Percentiles rank a stretch among this genome's conserved stretches.
phyloP scores from a whole-genome alignment of 2,113 vertebrate species.

The Otis tarda region DNA sequence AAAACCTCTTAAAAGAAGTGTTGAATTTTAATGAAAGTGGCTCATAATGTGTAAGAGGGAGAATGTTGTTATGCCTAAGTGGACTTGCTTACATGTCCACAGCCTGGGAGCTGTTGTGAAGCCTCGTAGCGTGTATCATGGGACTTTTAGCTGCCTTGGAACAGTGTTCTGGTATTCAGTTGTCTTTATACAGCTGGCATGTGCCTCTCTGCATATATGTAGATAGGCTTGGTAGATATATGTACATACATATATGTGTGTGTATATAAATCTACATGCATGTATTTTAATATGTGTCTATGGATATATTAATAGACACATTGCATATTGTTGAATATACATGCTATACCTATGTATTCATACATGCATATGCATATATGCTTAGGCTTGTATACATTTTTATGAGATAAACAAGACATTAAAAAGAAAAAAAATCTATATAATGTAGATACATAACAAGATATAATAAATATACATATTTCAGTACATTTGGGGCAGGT shows the following conservation, averaged over 20 bases:
- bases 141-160: background rate
- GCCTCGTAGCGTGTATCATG: background rate
- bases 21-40: background rate
- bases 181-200: background rate
- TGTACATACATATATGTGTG: background rate
- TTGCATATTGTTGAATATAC: background rate
- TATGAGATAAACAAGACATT: background rate
- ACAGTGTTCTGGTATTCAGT: background rate
- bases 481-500: background rate
- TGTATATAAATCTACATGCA: background rate
- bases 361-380: background rate
- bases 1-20: background rate
- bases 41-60: background rate
- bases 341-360: background rate
- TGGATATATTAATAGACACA: background rate
- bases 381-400: background rate
- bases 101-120: background rate
- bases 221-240: background rate
- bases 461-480: background rate
- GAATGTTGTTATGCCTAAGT: background rate
- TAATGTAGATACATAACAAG: background rate
- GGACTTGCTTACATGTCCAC: background rate
- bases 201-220: background rate
- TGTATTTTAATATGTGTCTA: background rate
- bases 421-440: background rate